Percentiles rank a stretch among this genome's conserved stretches.
Evolutionary conservation across 2,797 vertebrate genomes (phyloP).

Genomic region (Danio choprae): DNA sequence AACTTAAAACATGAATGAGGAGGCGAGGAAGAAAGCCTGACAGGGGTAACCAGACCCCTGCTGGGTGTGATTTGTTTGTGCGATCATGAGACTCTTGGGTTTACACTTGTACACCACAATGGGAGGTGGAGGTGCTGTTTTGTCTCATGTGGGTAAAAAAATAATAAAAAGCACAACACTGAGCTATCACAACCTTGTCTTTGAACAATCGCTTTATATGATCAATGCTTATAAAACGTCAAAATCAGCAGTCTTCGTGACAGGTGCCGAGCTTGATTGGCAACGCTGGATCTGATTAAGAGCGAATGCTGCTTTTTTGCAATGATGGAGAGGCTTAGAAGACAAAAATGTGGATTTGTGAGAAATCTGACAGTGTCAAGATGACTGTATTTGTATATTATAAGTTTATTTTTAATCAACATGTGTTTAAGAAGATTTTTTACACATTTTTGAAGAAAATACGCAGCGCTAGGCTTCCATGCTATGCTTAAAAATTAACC

Average conservation of each 20-base stretch:
- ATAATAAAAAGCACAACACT: slow-evolving; percentile 44
- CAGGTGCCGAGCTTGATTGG: slow-evolving; percentile 65
- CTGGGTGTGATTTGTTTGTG: slow-evolving; percentile 42
- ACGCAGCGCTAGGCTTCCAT: not conserved
- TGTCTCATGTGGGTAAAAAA: slow-evolving; percentile 74
- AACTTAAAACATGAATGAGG: slow-evolving; percentile 32
- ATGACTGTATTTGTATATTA: slow-evolving; percentile 7
- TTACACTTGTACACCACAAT: slow-evolving; percentile 44
- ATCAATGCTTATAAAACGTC: slow-evolving; percentile 75
- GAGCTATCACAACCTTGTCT: slow-evolving; percentile 69
- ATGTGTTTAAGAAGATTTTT: not conserved
- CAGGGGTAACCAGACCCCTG: slow-evolving; percentile 35
- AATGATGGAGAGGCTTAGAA: slow-evolving; percentile 29
- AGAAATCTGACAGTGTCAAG: not conserved
- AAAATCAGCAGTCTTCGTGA: slow-evolving; percentile 73
- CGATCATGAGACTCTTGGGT: slow-evolving; percentile 38
- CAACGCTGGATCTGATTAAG: slow-evolving; percentile 58
- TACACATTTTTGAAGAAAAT: not conserved
- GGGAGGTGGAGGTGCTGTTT: slow-evolving; percentile 50
- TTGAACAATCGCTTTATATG: slow-evolving; percentile 77
- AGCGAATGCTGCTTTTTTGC: slow-evolving; percentile 49
- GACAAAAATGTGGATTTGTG: slow-evolving; percentile 45
- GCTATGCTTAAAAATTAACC: too few species aligned
- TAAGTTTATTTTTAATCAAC: not conserved
- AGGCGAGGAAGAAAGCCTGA: slow-evolving; percentile 29